phyloP scores from a whole-genome alignment of 2,888 invertebrate species.

The Eumacrocentrus americanus region DNA sequence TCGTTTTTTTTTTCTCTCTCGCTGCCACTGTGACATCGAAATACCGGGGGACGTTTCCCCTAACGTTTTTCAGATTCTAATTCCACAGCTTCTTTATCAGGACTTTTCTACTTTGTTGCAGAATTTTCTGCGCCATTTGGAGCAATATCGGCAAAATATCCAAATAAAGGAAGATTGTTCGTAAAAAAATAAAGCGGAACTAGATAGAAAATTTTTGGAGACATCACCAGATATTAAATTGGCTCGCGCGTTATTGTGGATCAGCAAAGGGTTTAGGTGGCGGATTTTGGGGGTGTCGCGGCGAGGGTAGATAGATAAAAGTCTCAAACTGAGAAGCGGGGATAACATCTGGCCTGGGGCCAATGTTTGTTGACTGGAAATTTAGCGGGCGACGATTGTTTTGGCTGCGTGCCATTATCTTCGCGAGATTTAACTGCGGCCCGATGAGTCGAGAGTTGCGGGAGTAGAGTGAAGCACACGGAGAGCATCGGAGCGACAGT shows the following conservation, averaged over 20 bases:
- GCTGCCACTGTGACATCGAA: no score
- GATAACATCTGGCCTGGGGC: constrained; percentile 48
- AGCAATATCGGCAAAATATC: no score
- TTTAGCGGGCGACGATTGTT: constrained; percentile 58
- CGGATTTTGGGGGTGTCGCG: no score
- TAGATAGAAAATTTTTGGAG: no score
- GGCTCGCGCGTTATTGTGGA: neutral
- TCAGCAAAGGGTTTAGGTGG: constrained; percentile 1
- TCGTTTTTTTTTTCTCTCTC: constrained; percentile 20
- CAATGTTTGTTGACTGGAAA: constrained; percentile 60
- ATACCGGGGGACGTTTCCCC: no score
- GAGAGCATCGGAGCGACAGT: neutral
- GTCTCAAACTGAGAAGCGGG: constrained; percentile 37
- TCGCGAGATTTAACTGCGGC: constrained; percentile 28
- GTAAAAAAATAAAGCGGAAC: no score
- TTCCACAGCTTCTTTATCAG: no score
- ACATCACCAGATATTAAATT: neutral
- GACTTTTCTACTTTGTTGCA: no score
- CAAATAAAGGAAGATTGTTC: no score
- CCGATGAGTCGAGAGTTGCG: constrained; percentile 29
- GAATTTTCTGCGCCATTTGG: no score
- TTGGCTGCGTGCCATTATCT: constrained; percentile 57
- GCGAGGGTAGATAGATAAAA: constrained; percentile 39
- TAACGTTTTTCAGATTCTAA: no score
- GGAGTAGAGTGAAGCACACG: constrained; percentile 1